Evolutionary conservation across 2,797 vertebrate species (phyloP).

Genomic region (Lateolabrax maculatus): DNA sequence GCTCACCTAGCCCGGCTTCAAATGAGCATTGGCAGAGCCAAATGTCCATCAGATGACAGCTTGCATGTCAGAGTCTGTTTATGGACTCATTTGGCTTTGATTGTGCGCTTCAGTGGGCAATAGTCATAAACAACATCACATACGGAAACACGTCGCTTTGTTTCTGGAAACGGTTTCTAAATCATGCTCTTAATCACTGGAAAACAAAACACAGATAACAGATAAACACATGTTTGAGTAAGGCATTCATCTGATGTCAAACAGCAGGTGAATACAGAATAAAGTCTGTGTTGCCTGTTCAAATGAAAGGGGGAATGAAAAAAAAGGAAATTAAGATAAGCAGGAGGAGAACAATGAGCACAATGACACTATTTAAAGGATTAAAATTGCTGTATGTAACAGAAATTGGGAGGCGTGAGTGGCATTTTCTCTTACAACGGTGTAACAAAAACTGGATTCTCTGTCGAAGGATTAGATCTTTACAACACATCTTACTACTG

Average conservation of each 20-base stretch:
- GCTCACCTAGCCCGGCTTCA: slow-evolving; percentile 45
- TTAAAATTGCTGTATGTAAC: not conserved
- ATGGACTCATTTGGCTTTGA: slow-evolving; percentile 52
- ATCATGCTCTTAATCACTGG: slow-evolving; percentile 33
- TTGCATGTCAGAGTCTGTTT: slow-evolving; percentile 55
- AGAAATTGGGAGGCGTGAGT: not conserved
- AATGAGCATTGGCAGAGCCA: slow-evolving; percentile 52
- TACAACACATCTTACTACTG: not conserved
- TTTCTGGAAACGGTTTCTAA: slow-evolving; percentile 34
- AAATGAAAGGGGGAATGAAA: not conserved
- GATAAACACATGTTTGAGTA: not conserved
- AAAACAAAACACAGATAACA: slow-evolving; percentile 24
- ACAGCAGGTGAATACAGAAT: not conserved
- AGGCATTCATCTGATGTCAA: slow-evolving; percentile 22
- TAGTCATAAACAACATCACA: slow-evolving; percentile 28
- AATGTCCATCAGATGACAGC: slow-evolving; percentile 54
- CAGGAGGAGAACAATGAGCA: not conserved
- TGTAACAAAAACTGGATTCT: not conserved
- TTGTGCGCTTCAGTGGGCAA: slow-evolving; percentile 17
- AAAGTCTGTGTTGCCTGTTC: not conserved
- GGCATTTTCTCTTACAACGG: not conserved
- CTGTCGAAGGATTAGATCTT: slow-evolving; percentile 15
- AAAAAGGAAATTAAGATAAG: not conserved
- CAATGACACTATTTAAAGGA: not conserved
- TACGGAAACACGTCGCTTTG: slow-evolving; percentile 1